These are phyloP conservation scores for Montipora efflorescens DNA, from an alignment of 64 coral and sea anemone genomes.

Conservation along the genomic window DNA sequence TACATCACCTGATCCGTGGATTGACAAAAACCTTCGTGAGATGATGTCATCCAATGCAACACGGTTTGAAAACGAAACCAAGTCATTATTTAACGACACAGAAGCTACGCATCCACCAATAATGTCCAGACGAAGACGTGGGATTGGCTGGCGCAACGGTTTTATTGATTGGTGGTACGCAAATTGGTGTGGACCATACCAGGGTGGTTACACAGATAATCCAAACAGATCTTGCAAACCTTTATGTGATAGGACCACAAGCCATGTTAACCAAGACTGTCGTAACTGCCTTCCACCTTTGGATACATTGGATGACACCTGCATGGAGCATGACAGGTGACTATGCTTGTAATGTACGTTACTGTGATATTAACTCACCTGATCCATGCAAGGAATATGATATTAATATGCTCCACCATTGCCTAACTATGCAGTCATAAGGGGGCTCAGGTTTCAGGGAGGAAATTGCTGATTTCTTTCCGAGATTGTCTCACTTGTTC, in stretches of 20 bases:
- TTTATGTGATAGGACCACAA: neutral
- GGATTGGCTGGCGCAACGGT: neutral
- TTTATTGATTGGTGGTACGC: conserved; percentile 61
- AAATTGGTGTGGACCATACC: conserved; percentile 54
- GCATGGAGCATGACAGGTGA: conserved; percentile 75
- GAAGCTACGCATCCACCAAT: neutral
- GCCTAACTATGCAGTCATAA: no score
- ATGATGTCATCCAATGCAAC: neutral
- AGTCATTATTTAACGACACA: neutral
- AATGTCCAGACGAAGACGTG: conserved; percentile 1
- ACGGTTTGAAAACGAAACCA: neutral
- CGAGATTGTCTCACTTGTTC: no score
- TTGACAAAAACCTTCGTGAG: neutral
- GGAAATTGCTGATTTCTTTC: no score
- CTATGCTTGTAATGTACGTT: no score
- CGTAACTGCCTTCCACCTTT: conserved; percentile 40
- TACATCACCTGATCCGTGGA: neutral
- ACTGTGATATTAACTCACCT: no score
- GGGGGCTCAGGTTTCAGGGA: no score
- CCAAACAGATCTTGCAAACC: conserved; percentile 18
- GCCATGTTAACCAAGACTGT: conserved; percentile 40
- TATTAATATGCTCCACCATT: no score
- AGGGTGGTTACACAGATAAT: conserved; percentile 41
- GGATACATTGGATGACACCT: conserved; percentile 43
- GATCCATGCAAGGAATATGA: no score